Percentiles rank a stretch among this genome's conserved stretches.
phyloP scores from a whole-genome alignment of 2,888 invertebrate species.

The Nemurella pictetii region DNA sequence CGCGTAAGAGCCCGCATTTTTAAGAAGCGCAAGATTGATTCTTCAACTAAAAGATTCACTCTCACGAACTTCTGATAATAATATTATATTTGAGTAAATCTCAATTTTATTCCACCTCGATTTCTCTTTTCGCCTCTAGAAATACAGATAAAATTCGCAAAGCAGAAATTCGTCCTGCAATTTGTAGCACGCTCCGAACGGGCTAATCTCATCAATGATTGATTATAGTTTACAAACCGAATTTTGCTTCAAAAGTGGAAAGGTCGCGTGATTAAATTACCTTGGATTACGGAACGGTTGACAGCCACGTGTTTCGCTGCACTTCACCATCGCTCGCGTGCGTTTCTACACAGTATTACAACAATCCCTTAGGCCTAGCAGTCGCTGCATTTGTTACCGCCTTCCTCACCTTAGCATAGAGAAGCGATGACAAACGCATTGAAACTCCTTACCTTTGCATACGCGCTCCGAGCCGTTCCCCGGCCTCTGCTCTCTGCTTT shows the following conservation, averaged over 20 bases:
- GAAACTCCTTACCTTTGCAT: too few relatives aligned
- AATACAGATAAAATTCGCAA: background rate
- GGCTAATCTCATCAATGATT: background rate
- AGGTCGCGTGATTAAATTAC: background rate
- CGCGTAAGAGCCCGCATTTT: background rate
- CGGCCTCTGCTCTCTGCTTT: too few relatives aligned
- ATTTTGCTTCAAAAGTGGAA: background rate
- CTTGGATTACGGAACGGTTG: too few relatives aligned
- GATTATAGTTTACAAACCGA: background rate
- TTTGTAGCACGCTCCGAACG: background rate
- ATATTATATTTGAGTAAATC: background rate
- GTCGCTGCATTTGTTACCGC: too few relatives aligned
- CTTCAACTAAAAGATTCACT: background rate
- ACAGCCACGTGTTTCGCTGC: background rate
- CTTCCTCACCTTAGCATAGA: too few relatives aligned
- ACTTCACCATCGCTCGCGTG: too few relatives aligned
- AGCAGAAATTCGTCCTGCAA: background rate
- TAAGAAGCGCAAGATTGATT: background rate
- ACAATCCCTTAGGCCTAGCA: too few relatives aligned
- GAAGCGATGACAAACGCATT: too few relatives aligned
- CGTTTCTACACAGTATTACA: too few relatives aligned
- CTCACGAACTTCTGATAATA: background rate
- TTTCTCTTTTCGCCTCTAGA: too few relatives aligned
- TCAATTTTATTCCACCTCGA: background rate
- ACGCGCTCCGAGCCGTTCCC: too few relatives aligned